Base-by-base conservation (phyloP, 2,888 invertebrate genomes). In the Hyposoter didymator region DNA sequence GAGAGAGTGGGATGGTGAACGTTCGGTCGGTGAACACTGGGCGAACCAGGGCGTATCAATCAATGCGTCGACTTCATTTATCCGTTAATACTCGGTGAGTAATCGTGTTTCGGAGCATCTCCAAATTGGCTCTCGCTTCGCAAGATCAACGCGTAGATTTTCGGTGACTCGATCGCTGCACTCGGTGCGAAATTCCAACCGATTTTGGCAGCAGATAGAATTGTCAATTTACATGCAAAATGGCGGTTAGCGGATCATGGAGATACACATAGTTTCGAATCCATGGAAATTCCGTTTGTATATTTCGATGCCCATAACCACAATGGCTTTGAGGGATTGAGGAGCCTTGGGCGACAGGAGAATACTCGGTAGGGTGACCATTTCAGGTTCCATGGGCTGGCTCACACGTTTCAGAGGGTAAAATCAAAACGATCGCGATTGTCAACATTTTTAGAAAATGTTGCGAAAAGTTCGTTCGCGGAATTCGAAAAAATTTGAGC, bases 21-120 rank as follows among this genome's bases (percentile, higher is more conserved):
- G 12, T 35, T 49, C 76, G 76, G 14, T 39, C 52, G 45, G 78
- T 59, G 55, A 45, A 78, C 45, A 55, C 4, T 67, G 72, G 10
- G 17, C 47, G 47, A 28, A 69, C 32, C 55, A 28, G 75, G 69
- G 69, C 52, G 67, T 78, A 83, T 83, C 83, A 83, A 83, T 83
- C 83, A 73, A 83, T 83, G 78, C 78, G 73, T 83, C 67, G 78
- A 73, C 78, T 83, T 83, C 78, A 78, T 83, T 78, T 78, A 83
- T 78, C 70, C 66, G 78, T 43, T 52, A 83, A 78, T 78, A 66
- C 78, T 55, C 66, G 72, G 72, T 55, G 59, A 69, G 55, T 83
- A 83, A 83, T 83, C 73, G 78, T 45, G 39, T 83, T 78, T 59
- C 67, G n/a, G 64, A 49, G 59, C 22, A 32, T 67, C 43, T 19